A percentile compares a stretch with the other conserved stretches of the same genome.
These are phyloP conservation scores for Oncorhynchus gorbuscha DNA, from an alignment of 2,113 vertebrate genomes.

Conservation along the genomic window DNA sequence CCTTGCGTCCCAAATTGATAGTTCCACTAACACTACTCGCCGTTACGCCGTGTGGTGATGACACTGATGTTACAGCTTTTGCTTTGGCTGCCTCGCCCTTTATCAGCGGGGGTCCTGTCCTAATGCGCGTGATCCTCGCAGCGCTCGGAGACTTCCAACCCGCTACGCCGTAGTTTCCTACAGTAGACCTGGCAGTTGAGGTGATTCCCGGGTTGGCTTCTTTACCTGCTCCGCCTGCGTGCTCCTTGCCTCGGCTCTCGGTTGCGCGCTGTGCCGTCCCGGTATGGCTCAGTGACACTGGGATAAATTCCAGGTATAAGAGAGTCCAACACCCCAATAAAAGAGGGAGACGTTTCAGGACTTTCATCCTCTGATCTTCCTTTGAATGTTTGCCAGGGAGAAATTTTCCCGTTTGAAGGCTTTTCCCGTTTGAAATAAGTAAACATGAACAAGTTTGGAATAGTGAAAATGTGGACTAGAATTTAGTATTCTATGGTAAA, in stretches of 20 bases:
- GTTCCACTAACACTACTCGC: slow-evolving; percentile 11
- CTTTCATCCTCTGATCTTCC: slow-evolving; percentile 89
- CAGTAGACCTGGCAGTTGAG: not conserved
- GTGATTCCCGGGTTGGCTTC: slow-evolving; percentile 64
- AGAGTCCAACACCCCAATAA: slow-evolving; percentile 91
- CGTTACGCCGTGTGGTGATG: slow-evolving; percentile 22
- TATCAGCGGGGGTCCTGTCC: slow-evolving; percentile 74
- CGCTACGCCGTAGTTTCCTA: not conserved
- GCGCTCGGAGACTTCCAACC: slow-evolving; percentile 68
- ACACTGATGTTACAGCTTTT: slow-evolving; percentile 53
- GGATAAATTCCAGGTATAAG: slow-evolving; percentile 79
- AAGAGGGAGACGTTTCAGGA: slow-evolving; percentile 82
- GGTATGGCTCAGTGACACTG: slow-evolving; percentile 78
- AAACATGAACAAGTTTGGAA: slow-evolving; percentile 79
- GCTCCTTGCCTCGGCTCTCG: slow-evolving; percentile 19
- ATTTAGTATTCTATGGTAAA: slow-evolving; percentile 68
- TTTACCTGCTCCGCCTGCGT: slow-evolving; percentile 68
- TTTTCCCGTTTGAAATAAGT: slow-evolving; percentile 77
- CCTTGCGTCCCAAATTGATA: slow-evolving; percentile 41
- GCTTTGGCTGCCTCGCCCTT: slow-evolving; percentile 74
- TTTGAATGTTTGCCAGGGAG: slow-evolving; percentile 78
- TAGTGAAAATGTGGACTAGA: slow-evolving; percentile 59
- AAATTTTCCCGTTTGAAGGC: slow-evolving; percentile 74
- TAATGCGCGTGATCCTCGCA: slow-evolving; percentile 77
- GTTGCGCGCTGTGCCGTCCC: slow-evolving; percentile 70